Evolutionary conservation across 2,797 vertebrate genomes (phyloP), one percentile per base, ranked within the genome.

Genomic region (Siniperca scherzeri): DNA sequence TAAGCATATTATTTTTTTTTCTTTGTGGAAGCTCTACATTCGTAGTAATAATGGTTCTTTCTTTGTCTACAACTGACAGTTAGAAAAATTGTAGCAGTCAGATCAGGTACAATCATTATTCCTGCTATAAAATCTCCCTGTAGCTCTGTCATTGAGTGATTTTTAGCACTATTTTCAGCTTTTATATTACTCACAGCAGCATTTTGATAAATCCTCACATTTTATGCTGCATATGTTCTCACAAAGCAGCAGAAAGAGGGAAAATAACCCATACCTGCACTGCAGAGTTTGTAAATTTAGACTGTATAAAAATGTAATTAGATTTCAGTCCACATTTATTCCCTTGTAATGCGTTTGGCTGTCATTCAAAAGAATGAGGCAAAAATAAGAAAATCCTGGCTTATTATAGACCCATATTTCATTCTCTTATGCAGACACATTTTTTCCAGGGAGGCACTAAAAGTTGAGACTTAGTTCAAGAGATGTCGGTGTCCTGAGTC

Each of bases 261-360:
- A 67, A 86, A 80, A 80, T 67, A 85, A 72, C n/a, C 48, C 44
- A 22, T 65, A 86, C 77, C 67, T 81, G 72, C 75, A 66, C 73
- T 69, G 82, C 73, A 79, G 73, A 57, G 75, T 82, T 75, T 22
- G 21, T 86, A 90, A 89, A 87, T 90, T 84, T 86, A 86, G 70
- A 89, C 73, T 74, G 77, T 83, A 78, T 80, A 80, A 88, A 91
- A 88, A 77, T 36, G 64, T 87, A 86, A 92, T 88, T 88, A 87
- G 77, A 89, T 82, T 91, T 89, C 75, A 69, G 81, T 83, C 56
- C 86, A 81, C 81, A 87, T 85, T 80, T 87, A 78, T 86, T 78
- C 66, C 77, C 71, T 62, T 67, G 70, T 89, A 86, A 85, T 84
- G 67, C 5, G 22, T 88, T 84, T 88, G 88, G 75, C 88, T 90